phyloP scores from a whole-genome alignment of 2,888 invertebrate species.

The Chorisops tibialis region DNA sequence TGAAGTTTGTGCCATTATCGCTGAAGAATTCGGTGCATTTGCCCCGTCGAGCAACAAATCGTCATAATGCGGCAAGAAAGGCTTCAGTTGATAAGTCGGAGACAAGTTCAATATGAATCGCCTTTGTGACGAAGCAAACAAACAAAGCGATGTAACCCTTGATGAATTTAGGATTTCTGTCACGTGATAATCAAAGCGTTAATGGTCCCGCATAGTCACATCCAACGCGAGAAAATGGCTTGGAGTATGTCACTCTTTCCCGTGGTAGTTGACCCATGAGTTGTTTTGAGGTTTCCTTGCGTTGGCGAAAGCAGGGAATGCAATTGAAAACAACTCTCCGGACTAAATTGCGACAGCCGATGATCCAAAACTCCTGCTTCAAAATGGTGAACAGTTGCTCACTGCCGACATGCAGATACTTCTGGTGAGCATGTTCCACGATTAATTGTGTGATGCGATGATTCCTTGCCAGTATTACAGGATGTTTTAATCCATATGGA shows the following conservation, averaged over 20 bases:
- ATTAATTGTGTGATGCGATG: slow-evolving; percentile 15
- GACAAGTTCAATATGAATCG: slow-evolving; percentile 34
- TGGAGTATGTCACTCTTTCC: background rate
- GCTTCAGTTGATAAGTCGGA: background rate
- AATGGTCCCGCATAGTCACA: too few relatives aligned
- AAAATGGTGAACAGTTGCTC: too few relatives aligned
- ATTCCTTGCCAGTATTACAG: slow-evolving; percentile 36
- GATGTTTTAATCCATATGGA: slow-evolving; percentile 35
- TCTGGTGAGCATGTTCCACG: slow-evolving; percentile 20
- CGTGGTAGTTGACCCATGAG: too few relatives aligned
- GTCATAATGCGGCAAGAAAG: slow-evolving; percentile 26
- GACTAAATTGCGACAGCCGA: slow-evolving; percentile 26
- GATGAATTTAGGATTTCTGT: background rate
- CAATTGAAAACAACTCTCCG: slow-evolving; percentile 28
- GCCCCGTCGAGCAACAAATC: slow-evolving; percentile 36
- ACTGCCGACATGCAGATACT: slow-evolving; percentile 25
- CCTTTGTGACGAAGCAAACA: slow-evolving; percentile 30
- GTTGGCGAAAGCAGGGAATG: slow-evolving; percentile 29
- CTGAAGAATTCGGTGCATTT: too few relatives aligned
- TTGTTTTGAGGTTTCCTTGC: background rate
- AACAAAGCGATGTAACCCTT: background rate
- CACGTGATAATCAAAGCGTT: too few relatives aligned
- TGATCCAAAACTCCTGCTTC: slow-evolving; percentile 33
- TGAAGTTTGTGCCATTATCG: slow-evolving; percentile 39
- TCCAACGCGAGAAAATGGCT: background rate